A percentile compares a stretch with the other conserved stretches of the same genome.
These are phyloP conservation scores for Megaustenia siamemsis DNA, from an alignment of 2,888 invertebrate genomes.

Conservation along the genomic window DNA sequence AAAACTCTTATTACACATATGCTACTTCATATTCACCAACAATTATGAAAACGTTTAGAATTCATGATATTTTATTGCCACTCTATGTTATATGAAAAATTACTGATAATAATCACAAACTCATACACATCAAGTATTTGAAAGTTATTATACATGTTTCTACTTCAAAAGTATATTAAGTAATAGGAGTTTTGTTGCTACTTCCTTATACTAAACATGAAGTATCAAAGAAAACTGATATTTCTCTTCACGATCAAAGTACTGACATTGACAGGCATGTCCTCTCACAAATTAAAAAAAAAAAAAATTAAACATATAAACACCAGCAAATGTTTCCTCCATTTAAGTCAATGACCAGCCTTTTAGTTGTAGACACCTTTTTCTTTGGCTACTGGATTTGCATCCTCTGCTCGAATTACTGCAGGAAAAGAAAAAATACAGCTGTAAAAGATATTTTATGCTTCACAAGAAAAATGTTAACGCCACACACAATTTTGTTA, in stretches of 20 bases:
- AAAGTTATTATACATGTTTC: background rate
- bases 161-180: background rate
- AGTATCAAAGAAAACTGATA: background rate
- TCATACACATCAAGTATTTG: background rate
- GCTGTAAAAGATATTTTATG: background rate
- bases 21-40: background rate
- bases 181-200: background rate
- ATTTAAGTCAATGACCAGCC: background rate
- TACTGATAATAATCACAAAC: background rate
- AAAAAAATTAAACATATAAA: background rate
- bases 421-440: background rate
- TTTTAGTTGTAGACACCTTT: constrained; percentile 46
- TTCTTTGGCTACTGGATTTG: constrained; percentile 5
- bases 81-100: background rate
- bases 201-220: background rate
- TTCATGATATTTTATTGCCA: background rate
- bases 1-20: background rate
- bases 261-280: background rate
- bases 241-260: background rate
- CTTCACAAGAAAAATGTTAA: background rate
- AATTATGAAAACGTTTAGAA: background rate
- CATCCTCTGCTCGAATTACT: constrained; percentile 48
- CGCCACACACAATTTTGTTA: no score
- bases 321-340: background rate
- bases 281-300: background rate